phyloP scores from a whole-genome alignment of 2,113 vertebrate genomes.

The Oreocharis arfaki region DNA sequence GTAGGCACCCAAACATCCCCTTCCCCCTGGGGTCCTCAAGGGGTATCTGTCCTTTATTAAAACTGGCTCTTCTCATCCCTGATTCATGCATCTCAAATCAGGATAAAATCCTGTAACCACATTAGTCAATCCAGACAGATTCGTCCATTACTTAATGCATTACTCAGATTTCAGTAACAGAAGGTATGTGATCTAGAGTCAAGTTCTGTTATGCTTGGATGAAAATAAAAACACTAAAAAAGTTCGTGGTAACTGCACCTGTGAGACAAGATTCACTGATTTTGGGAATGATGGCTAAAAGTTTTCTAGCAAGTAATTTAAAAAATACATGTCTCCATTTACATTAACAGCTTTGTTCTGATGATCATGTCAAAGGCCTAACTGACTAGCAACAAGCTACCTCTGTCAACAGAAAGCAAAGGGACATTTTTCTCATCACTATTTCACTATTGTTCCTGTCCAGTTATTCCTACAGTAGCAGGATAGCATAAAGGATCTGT shows the following conservation, averaged over 20 bases:
- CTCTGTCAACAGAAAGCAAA: slow-evolving; percentile 57
- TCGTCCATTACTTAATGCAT: slow-evolving; percentile 69
- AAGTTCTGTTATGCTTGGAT: slow-evolving; percentile 67
- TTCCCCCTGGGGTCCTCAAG: background rate
- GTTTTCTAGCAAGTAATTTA: slow-evolving; percentile 51
- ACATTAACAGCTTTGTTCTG: slow-evolving; percentile 10
- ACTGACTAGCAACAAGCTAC: slow-evolving; percentile 42
- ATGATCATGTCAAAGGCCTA: slow-evolving; percentile 31
- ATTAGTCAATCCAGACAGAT: slow-evolving; percentile 56
- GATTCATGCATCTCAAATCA: slow-evolving; percentile 22
- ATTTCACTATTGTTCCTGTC: slow-evolving; percentile 22
- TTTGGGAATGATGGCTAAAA: slow-evolving; percentile 24
- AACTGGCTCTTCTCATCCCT: slow-evolving; percentile 8
- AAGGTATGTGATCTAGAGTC: slow-evolving; percentile 64
- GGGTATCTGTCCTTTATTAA: background rate
- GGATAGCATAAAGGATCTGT: slow-evolving; percentile 1
- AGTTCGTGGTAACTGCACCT: slow-evolving; percentile 58
- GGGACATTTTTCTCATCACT: slow-evolving; percentile 14
- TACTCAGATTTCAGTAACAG: slow-evolving; percentile 66
- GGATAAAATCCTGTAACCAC: slow-evolving; percentile 41
- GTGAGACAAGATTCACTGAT: slow-evolving; percentile 61
- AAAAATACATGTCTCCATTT: background rate
- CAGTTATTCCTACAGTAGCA: slow-evolving; percentile 42
- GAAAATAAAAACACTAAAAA: slow-evolving; percentile 69
- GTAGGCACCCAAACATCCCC: background rate